phyloP scores from a whole-genome alignment of 2,113 vertebrate species.

The Craseonycteris thonglongyai region DNA sequence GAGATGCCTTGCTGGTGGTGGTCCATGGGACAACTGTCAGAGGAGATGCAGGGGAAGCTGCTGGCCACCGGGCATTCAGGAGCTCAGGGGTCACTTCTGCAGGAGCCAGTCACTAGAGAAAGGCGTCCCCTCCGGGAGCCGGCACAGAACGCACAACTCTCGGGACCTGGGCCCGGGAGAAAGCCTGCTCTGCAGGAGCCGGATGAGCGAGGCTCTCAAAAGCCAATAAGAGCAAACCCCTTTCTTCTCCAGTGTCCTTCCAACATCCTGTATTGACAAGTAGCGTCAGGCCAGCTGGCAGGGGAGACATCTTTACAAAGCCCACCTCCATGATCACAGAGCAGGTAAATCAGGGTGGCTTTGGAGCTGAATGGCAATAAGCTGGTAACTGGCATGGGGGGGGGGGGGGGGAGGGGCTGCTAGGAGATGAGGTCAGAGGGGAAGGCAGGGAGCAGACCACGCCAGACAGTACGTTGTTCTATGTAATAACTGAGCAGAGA shows the following conservation, averaged over 20 bases:
- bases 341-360: not conserved
- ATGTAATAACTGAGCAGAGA: not conserved
- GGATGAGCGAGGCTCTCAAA: not conserved
- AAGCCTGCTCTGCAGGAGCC: not conserved
- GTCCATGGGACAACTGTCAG: not conserved
- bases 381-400: not conserved
- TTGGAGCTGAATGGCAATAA: not conserved
- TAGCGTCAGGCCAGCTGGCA: not conserved
- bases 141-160: not conserved
- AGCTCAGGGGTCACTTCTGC: not conserved
- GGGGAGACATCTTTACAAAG: not conserved
- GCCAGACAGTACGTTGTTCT: not conserved
- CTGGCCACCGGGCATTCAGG: not conserved
- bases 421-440: not conserved
- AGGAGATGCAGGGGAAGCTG: not conserved
- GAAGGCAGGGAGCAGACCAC: not conserved
- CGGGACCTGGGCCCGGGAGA: not conserved
- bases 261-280: not conserved
- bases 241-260: not conserved
- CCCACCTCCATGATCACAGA: not conserved
- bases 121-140: not conserved
- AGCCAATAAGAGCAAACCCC: not conserved
- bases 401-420: rapidly evolving
- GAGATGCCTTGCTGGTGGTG: not conserved
- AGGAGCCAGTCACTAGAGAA: not conserved